Base-by-base conservation (phyloP, 2,797 vertebrate species). In the Lagodon rhomboides region DNA sequence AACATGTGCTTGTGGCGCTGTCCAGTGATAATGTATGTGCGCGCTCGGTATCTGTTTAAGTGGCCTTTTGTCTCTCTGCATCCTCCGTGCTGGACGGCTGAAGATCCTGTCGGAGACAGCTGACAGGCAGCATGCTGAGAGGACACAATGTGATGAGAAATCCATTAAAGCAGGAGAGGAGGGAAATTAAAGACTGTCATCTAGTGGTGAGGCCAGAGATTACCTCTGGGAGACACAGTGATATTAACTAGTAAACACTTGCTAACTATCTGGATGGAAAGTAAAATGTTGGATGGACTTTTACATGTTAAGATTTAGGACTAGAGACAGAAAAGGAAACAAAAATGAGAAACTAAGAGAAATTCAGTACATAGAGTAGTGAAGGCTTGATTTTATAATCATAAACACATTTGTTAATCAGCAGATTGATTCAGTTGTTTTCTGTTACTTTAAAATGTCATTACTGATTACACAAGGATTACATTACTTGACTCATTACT, bases 131-230 rank as follows among this genome's bases (percentile, higher is more conserved):
- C 38, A 41, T 43, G 47, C 77, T 41, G 51, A 81, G 46, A 72
- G 44, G 69, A 82, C 34, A 68, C 27, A 64, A 56, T 30, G 25
- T 34, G 34, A 27, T 13, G 46, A 68, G 27, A 17, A 59, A 67
- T 30, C 54, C 38, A 38, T 43, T 5, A 58, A 58, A 72, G 54
- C n/a, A 34, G 6, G 11, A 63, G 23, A 44, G 43, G n/a, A 86
- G 30, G 54, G 51, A 85, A 75, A 84, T 69, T 4, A 77, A 92
- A 93, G 70, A 88, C 87, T 90, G 87, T 10, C 91, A 90, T 90
- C 94, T 93, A 89, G 90, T 91, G 93, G 88, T 12, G 23, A 41
- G 5, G 9, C 3, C 72, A 34, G 20, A 54, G 34, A 77, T 54
- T 44, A 58, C 68, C 13, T 20, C 44, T n/a, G 12, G 51, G 7